Conservation (phyloP, 1,140 invertebrate genomes). For the Teleogryllus occipitalis region DNA sequence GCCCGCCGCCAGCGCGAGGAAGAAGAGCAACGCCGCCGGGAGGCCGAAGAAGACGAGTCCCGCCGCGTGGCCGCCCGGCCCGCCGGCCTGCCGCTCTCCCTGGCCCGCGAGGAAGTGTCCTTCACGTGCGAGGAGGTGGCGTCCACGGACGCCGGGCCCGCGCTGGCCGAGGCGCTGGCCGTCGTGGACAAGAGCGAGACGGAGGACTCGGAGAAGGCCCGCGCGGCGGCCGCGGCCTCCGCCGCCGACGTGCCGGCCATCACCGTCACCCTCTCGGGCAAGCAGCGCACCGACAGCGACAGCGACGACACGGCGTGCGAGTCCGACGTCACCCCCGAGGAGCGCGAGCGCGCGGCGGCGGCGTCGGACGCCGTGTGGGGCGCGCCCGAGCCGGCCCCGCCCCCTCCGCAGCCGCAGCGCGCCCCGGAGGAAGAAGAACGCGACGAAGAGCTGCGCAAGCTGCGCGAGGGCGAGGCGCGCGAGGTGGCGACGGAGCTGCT, state of each 20-base stretch:
- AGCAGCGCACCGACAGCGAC: slow-evolving; percentile 24
- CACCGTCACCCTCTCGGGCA: slow-evolving; percentile 25
- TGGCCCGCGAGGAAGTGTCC: neutral
- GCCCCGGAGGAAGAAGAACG: too few relatives aligned
- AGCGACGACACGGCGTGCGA: slow-evolving; percentile 46
- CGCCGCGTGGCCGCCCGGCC: neutral
- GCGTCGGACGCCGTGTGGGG: slow-evolving; percentile 49
- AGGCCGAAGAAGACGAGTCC: neutral
- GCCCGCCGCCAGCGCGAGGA: neutral
- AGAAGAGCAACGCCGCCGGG: too few relatives aligned
- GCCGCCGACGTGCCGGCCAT: slow-evolving; percentile 22
- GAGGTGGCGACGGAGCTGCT: slow-evolving; percentile 43
- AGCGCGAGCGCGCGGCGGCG: slow-evolving; percentile 16
- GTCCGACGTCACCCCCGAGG: slow-evolving; percentile 39
- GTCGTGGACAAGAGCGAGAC: slow-evolving; percentile 42
- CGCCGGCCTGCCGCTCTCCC: neutral
- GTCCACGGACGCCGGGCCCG: neutral
- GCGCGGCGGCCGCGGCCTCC: slow-evolving; percentile 34
- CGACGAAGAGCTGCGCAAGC: neutral
- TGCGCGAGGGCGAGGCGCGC: slow-evolving; percentile 36
- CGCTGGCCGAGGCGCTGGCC: neutral
- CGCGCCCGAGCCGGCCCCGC: slow-evolving; percentile 43
- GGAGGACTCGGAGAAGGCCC: slow-evolving; percentile 40
- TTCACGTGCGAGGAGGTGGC: neutral
- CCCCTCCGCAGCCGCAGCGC: too few relatives aligned